Base-by-base conservation (phyloP, 1,140 invertebrate species). In the Babylonia areolata region DNA sequence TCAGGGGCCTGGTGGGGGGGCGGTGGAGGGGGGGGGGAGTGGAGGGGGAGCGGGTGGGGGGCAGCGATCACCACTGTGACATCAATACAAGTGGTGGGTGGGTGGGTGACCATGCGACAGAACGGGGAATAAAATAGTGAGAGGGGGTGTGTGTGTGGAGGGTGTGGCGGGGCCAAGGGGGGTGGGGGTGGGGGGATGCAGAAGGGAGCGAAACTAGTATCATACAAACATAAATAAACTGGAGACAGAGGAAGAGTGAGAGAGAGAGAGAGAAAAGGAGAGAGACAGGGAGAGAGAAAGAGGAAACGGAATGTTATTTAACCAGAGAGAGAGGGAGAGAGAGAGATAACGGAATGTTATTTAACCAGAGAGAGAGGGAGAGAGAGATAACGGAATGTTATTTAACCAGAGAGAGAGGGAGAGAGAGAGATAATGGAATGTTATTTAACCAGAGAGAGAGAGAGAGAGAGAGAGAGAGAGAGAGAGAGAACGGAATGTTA, bases 341-440 rank as follows among this genome's bases (percentile, higher is more conserved):
- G 23, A 79, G 0, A 51, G 40, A 79, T 2, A 37, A 9, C 15
- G 31, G n/a, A n/a, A n/a, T n/a, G n/a, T n/a, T n/a, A n/a, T n/a
- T n/a, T n/a, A n/a, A 33, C 23, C 1, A 81, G 0, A 81, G 80
- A 54, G 6, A 81, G 51, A 42, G 17, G 12, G 40, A 79, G 33
- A 3, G 39, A 42, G 78, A 51, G 73, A 9, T 6, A 77, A 33
- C 23, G n/a, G n/a, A n/a, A n/a, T n/a, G n/a, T n/a, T n/a, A n/a
- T n/a, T n/a, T n/a, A n/a, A 33, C 23, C 1, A 80, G 78, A 80
- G 0, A 20, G 39, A 51, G 23, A 80, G 3, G 31, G 39, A 46
- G 37, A 80, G 78, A 80, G 37, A 42, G 40, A 80, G 39, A 80
- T 6, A 77, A n/a, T n/a, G n/a, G n/a, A n/a, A n/a, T n/a, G n/a